A percentile compares a stretch with the other conserved stretches of the same genome.
phyloP scores from a whole-genome alignment of 2,113 vertebrate genomes.

The Ariopsis seemanni region DNA sequence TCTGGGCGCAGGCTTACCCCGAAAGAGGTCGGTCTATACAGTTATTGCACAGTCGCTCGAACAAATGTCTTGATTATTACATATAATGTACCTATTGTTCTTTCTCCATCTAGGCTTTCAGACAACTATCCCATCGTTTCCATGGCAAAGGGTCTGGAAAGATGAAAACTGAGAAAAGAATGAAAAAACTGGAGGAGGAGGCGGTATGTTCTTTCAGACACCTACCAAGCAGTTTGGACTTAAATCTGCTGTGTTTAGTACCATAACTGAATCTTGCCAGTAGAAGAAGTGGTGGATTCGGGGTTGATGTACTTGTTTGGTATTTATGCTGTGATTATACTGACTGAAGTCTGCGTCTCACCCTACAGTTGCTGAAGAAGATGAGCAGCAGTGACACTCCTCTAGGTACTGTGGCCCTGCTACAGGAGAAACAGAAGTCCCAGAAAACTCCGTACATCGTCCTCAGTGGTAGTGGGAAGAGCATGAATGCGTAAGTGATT shows the following conservation, averaged over 20 bases:
- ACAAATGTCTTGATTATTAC: background rate
- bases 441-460: constrained; percentile 93
- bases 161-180: constrained; percentile 90
- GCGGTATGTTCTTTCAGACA: constrained; percentile 68
- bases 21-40: constrained; percentile 75
- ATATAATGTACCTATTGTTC: background rate
- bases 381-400: constrained; percentile 95
- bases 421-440: constrained; percentile 95
- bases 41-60: background rate
- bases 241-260: background rate
- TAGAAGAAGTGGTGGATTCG: background rate
- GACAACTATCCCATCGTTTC: constrained; percentile 90
- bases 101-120: constrained; percentile 76
- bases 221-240: background rate
- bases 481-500: constrained; percentile 84
- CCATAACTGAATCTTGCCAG: background rate
- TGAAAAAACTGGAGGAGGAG: constrained; percentile 92
- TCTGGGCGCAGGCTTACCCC: constrained; percentile 86
- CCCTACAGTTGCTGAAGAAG: constrained; percentile 84
- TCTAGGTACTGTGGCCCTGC: constrained; percentile 85
- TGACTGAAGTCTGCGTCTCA: background rate
- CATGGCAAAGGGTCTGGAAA: constrained; percentile 90
- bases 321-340: background rate
- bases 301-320: background rate
- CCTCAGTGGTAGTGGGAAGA: constrained; percentile 91